phyloP scores from a whole-genome alignment of 1,140 invertebrate species.

The Daktulosphaira vitifoliae region DNA sequence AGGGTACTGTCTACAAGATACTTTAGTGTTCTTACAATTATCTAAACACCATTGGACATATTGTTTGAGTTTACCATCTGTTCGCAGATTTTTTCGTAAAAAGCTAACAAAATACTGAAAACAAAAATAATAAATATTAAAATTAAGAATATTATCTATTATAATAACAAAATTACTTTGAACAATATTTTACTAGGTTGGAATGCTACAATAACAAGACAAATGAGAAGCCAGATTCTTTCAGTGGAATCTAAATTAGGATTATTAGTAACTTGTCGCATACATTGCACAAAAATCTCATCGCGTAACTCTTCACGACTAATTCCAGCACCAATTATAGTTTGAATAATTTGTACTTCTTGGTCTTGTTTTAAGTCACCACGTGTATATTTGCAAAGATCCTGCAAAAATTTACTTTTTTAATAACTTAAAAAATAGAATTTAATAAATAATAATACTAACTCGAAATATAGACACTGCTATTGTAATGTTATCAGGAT shows the following conservation, averaged over 20 bases:
- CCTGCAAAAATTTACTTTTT: constrained; percentile 47
- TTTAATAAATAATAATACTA: constrained; percentile 42
- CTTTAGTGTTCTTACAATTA: constrained; percentile 80
- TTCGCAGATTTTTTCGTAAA: constrained; percentile 59
- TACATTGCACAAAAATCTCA: constrained; percentile 82
- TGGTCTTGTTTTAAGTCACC: constrained; percentile 75
- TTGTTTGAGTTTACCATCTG: constrained; percentile 64
- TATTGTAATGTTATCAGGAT: constrained; percentile 84
- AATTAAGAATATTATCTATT: neutral
- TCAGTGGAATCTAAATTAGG: constrained; percentile 47
- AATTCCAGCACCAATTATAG: constrained; percentile 73
- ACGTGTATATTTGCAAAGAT: constrained; percentile 75
- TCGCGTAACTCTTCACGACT: constrained; percentile 81
- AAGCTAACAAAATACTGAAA: constrained; percentile 66
- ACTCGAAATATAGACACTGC: constrained; percentile 86
- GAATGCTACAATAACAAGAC: constrained; percentile 81
- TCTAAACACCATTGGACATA: constrained; percentile 91
- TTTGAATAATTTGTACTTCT: constrained; percentile 73
- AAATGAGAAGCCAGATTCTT: constrained; percentile 76
- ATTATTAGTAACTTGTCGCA: constrained; percentile 59
- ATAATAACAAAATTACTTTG: constrained; percentile 51
- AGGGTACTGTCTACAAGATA: constrained; percentile 68
- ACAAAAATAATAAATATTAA: constrained; percentile 35
- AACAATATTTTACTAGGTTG: constrained; percentile 80
- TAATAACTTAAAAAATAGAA: too few relatives aligned